Conservation (phyloP, 2,888 invertebrate genomes). For the Helleia helle region DNA sequence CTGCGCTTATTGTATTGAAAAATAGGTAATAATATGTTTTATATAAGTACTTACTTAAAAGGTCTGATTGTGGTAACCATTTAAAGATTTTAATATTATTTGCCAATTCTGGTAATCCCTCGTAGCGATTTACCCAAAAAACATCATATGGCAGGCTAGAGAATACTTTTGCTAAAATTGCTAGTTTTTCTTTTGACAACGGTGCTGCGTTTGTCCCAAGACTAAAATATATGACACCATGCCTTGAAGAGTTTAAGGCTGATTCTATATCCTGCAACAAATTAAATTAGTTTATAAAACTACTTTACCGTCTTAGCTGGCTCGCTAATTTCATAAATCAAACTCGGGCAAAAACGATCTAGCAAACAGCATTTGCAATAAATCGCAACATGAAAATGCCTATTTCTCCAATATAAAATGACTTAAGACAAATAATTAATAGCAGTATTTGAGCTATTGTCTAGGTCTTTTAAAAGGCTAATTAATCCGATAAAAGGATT, state of each 20-base stretch:
- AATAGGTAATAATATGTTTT: background rate
- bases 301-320: no score
- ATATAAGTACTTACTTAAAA: constrained; percentile 2
- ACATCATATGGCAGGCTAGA: constrained; percentile 34
- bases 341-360: no score
- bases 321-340: no score
- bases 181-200: constrained; percentile 24
- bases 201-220: constrained; percentile 33
- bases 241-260: constrained; percentile 32
- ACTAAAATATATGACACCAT: constrained; percentile 39
- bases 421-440: no score
- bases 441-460: no score
- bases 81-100: constrained; percentile 5
- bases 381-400: no score
- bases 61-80: constrained; percentile 6
- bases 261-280: constrained; percentile 31
- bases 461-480: no score
- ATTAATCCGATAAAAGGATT: no score
- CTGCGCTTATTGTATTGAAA: no score
- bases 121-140: constrained; percentile 36
- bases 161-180: constrained; percentile 31
- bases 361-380: no score
- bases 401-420: no score
- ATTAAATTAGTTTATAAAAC: no score
- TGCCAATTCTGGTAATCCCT: constrained; percentile 23